These are phyloP conservation scores for Cygnus olor DNA, from an alignment of 2,797 vertebrate species.

Conservation along the genomic window DNA sequence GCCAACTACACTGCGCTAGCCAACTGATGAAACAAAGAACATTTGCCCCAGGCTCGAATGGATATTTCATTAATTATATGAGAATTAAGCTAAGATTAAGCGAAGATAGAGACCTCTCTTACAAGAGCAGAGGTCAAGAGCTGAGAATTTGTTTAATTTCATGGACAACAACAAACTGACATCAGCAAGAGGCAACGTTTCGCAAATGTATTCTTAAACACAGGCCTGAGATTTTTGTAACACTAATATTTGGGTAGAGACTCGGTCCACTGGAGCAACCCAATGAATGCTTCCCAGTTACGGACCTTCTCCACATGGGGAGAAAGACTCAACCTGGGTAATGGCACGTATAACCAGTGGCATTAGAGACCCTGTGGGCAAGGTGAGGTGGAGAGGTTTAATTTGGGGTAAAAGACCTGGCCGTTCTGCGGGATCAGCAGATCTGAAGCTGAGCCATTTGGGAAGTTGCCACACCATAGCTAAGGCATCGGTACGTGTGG, in stretches of 20 bases:
- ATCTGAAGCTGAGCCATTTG: not conserved
- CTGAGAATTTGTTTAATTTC: not conserved
- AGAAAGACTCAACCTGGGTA: not conserved
- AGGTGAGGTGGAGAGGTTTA: not conserved
- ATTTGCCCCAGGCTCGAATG: not conserved
- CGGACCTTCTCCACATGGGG: not conserved
- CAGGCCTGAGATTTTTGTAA: not conserved
- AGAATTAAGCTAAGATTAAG: not conserved
- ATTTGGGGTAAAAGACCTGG: not conserved
- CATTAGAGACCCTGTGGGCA: not conserved
- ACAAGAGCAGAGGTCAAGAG: not conserved
- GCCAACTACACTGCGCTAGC: not conserved
- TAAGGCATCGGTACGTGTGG: fast-evolving
- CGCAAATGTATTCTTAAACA: not conserved
- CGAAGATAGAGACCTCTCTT: not conserved
- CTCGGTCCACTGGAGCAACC: not conserved
- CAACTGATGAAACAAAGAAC: not conserved
- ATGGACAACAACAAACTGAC: not conserved
- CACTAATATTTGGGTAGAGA: not conserved
- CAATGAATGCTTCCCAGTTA: not conserved
- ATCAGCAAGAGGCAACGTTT: not conserved
- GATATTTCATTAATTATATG: not conserved
- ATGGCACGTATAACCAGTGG: fast-evolving
- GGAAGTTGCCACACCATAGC: not conserved
- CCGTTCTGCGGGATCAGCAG: not conserved